phyloP scores from a whole-genome alignment of 2,888 invertebrate genomes.

The Stenolophus ochropezus region DNA sequence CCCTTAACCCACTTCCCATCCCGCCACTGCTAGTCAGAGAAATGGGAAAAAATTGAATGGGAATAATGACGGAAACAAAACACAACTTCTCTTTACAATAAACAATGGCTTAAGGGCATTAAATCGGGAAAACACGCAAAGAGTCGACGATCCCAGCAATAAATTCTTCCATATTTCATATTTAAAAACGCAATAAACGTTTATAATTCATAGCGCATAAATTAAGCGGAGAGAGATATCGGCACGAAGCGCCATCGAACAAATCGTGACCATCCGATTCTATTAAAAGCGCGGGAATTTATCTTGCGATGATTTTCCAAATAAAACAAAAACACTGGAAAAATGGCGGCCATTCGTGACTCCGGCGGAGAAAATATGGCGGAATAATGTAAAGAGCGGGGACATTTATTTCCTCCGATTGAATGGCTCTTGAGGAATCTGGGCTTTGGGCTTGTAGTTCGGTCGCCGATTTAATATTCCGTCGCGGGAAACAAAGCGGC shows the following conservation, averaged over 20 bases:
- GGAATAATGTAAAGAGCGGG: constrained; percentile 25
- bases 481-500: constrained; percentile 35
- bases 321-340: constrained; percentile 18
- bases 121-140: background rate
- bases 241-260: background rate
- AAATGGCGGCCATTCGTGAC: constrained; percentile 5
- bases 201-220: constrained; percentile 28
- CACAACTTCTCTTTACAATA: constrained; percentile 6
- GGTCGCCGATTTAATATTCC: constrained; percentile 27
- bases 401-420: constrained; percentile 43
- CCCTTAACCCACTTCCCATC: no score
- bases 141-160: background rate
- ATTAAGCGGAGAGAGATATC: constrained; percentile 17
- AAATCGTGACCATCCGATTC: constrained; percentile 6
- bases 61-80: constrained; percentile 13
- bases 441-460: background rate
- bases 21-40: no score
- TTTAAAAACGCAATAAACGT: constrained; percentile 32
- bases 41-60: no score
- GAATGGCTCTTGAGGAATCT: constrained; percentile 22
- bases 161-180: constrained; percentile 28
- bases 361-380: background rate
- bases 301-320: background rate
- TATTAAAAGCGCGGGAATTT: constrained; percentile 3
- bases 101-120: constrained; percentile 8